Evolutionary conservation across 2,888 invertebrate genomes (phyloP).

Genomic region (Xestia rhomboidea): DNA sequence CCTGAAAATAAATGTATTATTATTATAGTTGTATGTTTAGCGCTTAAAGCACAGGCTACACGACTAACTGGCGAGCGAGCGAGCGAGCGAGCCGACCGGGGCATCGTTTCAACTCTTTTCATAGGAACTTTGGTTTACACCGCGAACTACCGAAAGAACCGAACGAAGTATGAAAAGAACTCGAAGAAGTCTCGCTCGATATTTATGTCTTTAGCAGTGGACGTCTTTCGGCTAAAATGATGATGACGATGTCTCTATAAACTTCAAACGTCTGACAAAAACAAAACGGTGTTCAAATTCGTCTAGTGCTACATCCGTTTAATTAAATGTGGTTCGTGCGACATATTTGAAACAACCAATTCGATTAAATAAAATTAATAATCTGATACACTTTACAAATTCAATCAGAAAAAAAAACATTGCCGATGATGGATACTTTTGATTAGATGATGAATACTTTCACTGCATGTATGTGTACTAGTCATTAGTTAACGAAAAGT

Average conservation of each 20-base stretch:
- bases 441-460: slow-evolving; percentile 6
- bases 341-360: background rate
- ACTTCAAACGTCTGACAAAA: background rate
- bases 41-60: background rate
- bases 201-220: no score
- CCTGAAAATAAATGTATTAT: no score
- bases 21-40: no score
- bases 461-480: slow-evolving; percentile 3
- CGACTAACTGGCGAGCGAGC: no score
- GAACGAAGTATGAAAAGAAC: no score
- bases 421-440: background rate
- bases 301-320: background rate
- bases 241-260: background rate
- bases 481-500: background rate
- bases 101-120: no score
- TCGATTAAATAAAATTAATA: background rate
- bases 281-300: background rate
- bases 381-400: background rate
- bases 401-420: background rate
- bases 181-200: no score
- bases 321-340: background rate
- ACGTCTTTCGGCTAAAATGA: no score
- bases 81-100: no score
- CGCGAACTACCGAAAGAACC: no score
- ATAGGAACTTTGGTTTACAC: no score